Base-by-base conservation (phyloP, 2,888 invertebrate genomes). In the Hyposoter didymator region DNA sequence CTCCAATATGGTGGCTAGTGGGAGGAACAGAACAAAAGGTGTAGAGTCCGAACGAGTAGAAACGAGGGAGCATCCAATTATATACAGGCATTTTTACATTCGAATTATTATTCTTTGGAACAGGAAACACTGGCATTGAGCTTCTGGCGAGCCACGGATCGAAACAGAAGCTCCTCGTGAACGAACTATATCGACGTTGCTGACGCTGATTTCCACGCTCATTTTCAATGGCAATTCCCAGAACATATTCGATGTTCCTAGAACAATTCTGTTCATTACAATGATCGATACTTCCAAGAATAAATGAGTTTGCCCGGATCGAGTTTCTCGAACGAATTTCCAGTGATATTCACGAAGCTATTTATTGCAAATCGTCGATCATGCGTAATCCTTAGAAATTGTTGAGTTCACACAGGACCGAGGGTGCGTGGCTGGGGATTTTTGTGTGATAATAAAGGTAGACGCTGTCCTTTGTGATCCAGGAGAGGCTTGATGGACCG, bases 401-500 rank as follows among this genome's bases (percentile, higher is more conserved):
- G 69, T 43, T 10, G 70, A 35, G 74, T 79, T 79, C 84, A 79
- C 74, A 79, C 75, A 74, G 62, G 59, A 52, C 64, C 47, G 75
- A 45, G 64, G 28, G 59, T 66, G 49, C 35, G 76, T 39, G 8
- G 19, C 12, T 19, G 47, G 47, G 19, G 45, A 55, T 39, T 39
- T 39, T 39, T 49, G 81, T 52, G 66, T 67, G 82, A 84, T 78
- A 81, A 84, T 78, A 81, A 74, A 74, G 82, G 78, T 69, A 47
- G 73, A 74, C 69, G 82, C 66, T 75, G 84, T 82, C 84, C 79
- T 75, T 70, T 28, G 66, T 67, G 69, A 55, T 66, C 69, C 72
- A 45, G 67, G 64, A 72, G 62, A 49, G 78, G 67, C 78, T 70
- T 84, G 88, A 88, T 85, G 85, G 83, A 82, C 82, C 73, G 78